phyloP scores from a whole-genome alignment of 2,888 invertebrate genomes.

The Mantis religiosa region DNA sequence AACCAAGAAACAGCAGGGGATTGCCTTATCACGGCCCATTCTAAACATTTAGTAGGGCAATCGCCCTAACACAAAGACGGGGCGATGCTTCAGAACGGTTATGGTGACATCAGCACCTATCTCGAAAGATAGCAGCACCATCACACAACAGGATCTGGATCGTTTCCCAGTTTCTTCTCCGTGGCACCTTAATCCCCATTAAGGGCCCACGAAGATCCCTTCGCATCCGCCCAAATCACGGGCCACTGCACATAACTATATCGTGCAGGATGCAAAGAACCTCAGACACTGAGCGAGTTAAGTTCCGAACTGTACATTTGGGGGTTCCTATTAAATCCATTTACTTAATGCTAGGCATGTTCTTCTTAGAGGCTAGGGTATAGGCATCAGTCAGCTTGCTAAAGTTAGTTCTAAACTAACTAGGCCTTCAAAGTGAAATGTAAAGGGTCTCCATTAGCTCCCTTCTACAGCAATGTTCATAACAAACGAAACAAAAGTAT shows the following conservation, averaged over 20 bases:
- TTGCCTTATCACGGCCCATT: neutral
- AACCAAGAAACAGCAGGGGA: neutral
- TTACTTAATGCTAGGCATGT: neutral
- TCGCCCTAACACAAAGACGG: neutral
- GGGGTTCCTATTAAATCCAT: neutral
- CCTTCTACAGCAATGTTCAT: no score
- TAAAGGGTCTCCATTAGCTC: no score
- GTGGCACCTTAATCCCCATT: neutral
- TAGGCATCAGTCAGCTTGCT: no score
- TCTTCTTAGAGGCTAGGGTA: neutral
- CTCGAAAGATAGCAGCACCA: neutral
- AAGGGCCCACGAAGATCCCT: neutral
- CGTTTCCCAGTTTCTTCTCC: slow-evolving; percentile 19
- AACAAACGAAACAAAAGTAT: no score
- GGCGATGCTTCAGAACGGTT: neutral
- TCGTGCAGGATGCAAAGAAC: neutral
- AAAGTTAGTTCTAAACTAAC: no score
- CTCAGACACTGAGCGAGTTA: neutral
- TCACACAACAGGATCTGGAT: slow-evolving; percentile 21
- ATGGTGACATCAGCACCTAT: neutral
- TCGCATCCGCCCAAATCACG: neutral
- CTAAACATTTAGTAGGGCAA: neutral
- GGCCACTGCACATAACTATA: slow-evolving; percentile 7
- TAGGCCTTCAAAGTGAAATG: no score
- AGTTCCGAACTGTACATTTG: neutral